Percentiles rank a stretch among this genome's conserved stretches.
Evolutionary conservation across 1,140 invertebrate genomes (phyloP).

Genomic region (Camponotus floridanus): DNA sequence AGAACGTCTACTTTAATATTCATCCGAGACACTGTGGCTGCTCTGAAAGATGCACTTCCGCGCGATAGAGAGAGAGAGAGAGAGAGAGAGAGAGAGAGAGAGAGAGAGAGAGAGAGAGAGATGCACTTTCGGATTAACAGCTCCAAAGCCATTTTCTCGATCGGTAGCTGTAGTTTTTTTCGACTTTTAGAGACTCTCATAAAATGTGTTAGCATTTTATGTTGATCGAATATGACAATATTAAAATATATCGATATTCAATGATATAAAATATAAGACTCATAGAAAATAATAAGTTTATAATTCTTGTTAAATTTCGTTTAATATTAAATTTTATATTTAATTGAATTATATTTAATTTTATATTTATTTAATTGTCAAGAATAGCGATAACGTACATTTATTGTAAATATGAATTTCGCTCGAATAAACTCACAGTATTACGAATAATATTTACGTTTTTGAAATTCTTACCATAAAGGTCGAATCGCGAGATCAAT

Average conservation of each 20-base stretch:
- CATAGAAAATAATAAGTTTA: neutral
- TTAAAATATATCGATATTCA: neutral
- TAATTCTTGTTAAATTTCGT: neutral
- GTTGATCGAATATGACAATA: neutral
- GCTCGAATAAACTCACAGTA: conserved; percentile 7
- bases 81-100: no score
- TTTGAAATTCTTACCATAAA: neutral
- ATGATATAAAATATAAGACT: neutral
- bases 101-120: no score
- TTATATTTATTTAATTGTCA: no score
- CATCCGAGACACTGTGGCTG: neutral
- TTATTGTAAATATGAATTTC: neutral
- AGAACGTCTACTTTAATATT: conserved; percentile 59
- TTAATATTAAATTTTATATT: neutral
- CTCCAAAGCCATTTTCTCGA: conserved; percentile 31
- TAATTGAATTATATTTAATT: neutral
- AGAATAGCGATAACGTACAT: neutral
- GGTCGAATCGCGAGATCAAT: neutral
- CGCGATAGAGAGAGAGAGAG: no score
- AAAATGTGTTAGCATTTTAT: conserved; percentile 1
- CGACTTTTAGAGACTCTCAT: neutral
- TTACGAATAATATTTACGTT: neutral
- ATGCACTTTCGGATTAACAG: conserved; percentile 22
- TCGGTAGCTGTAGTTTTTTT: neutral
- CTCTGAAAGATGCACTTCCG: neutral